Conservation (phyloP, 2,113 vertebrate genomes). For the Thunnus maccoyii region DNA sequence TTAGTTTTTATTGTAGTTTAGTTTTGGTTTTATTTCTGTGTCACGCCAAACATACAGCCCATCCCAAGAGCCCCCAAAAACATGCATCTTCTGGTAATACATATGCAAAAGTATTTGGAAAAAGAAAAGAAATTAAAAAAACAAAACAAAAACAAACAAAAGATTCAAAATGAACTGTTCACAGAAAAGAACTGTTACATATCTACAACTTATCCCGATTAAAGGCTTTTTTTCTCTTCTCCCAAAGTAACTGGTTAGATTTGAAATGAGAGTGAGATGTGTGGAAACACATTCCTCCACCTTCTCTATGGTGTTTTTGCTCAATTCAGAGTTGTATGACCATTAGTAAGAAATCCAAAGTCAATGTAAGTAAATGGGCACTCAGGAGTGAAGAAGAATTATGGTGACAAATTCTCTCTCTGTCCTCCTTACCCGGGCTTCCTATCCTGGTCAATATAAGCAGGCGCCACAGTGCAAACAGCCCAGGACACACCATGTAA, state of each 20-base stretch:
- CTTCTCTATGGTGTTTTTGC: not conserved
- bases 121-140: too few relatives aligned
- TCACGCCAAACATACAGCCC: too few relatives aligned
- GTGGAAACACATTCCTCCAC: not conserved
- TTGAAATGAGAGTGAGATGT: not conserved
- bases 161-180: too few relatives aligned
- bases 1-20: too few relatives aligned
- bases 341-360: slow-evolving; percentile 20
- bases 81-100: too few relatives aligned
- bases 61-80: too few relatives aligned
- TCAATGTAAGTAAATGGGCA: slow-evolving; percentile 8
- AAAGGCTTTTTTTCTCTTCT: too few relatives aligned
- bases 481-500: slow-evolving; percentile 85
- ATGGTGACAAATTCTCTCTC: slow-evolving; percentile 52
- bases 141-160: too few relatives aligned
- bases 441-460: slow-evolving; percentile 89
- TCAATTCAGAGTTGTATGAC: not conserved
- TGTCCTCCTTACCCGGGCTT: slow-evolving; percentile 54
- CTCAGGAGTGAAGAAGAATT: slow-evolving; percentile 12
- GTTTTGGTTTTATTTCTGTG: too few relatives aligned
- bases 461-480: slow-evolving; percentile 89
- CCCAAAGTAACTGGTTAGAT: not conserved
- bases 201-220: too few relatives aligned
- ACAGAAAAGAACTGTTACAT: too few relatives aligned
- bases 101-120: too few relatives aligned